Base-by-base conservation (phyloP, 2,888 invertebrate genomes). In the Sinopyrophorus schimmeli region DNA sequence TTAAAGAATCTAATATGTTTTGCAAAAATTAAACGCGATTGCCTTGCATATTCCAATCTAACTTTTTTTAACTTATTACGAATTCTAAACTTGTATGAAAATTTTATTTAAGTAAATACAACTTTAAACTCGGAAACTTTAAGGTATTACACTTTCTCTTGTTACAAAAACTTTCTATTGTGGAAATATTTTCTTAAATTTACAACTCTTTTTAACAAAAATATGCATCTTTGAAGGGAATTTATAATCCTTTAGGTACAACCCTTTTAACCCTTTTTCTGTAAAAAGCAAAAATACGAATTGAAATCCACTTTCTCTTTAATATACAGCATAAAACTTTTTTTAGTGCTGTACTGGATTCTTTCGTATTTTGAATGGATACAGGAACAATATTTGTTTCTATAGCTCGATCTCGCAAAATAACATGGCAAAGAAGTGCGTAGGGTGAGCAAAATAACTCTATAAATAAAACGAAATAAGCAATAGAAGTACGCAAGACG, bases 401-500 rank as follows among this genome's bases (percentile, higher is more conserved):
- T 43, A 47, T 20, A 34, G 47, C 47, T 31, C 52, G 47, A 52
- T 48, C 30, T 42, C 26, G 17, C 16, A 44, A 61, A 57, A 56
- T 58, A 51, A 56, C 59, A 60, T 60, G 61, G 57, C 50, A 58
- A 32, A 34, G 43, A 51, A 43, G 47, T 55, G 44, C 43, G 48
- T 41, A 41, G 56, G 56, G 49, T 30, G 52, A 55, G 60, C 61
- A 57, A 63, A 69, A 69, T 64, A 65, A 63, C 66, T 60, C 65
- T 60, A 69, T 68, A 69, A 68, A 68, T 68, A 68, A 69, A 66
- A 61, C 63, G 60, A 62, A 67, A 65, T 65, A 63, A 66, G 67
- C 64, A 65, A 64, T 65, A 62, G 63, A 50, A 48, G 51, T 54
- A 30, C 56, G 58, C 55, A 53, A 47, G 53, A 50, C 55, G 61